Evolutionary conservation across 2,113 vertebrate species (phyloP).

Genomic region (Calonectris borealis): DNA sequence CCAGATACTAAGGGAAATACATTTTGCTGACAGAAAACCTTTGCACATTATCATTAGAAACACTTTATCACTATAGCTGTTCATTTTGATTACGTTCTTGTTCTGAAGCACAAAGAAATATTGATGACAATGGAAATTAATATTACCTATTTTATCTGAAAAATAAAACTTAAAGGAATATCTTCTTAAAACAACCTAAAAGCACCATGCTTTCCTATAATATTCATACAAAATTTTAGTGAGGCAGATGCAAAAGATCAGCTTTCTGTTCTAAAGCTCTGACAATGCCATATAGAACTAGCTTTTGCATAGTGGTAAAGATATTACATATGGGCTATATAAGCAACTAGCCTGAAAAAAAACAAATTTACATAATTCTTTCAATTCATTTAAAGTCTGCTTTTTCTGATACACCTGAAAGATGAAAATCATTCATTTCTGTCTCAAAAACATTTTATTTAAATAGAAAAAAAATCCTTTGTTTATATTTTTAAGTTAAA

Average conservation of each 20-base stretch:
- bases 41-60: background rate
- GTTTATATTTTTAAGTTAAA: background rate
- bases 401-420: background rate
- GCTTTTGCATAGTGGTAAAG: background rate
- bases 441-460: background rate
- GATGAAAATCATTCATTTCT: background rate
- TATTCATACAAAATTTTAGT: background rate
- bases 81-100: background rate
- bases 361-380: background rate
- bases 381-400: background rate
- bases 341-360: background rate
- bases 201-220: background rate
- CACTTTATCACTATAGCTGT: background rate
- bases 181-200: background rate
- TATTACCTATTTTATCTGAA: background rate
- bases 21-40: background rate
- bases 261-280: background rate
- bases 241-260: background rate
- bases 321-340: background rate
- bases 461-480: background rate
- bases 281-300: background rate
- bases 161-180: background rate
- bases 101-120: background rate
- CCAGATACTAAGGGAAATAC: background rate
- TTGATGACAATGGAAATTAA: background rate